Evolutionary conservation across 2,888 invertebrate genomes (phyloP), one percentile per base, ranked within the genome.

Genomic region (Ceraclea dissimilis): DNA sequence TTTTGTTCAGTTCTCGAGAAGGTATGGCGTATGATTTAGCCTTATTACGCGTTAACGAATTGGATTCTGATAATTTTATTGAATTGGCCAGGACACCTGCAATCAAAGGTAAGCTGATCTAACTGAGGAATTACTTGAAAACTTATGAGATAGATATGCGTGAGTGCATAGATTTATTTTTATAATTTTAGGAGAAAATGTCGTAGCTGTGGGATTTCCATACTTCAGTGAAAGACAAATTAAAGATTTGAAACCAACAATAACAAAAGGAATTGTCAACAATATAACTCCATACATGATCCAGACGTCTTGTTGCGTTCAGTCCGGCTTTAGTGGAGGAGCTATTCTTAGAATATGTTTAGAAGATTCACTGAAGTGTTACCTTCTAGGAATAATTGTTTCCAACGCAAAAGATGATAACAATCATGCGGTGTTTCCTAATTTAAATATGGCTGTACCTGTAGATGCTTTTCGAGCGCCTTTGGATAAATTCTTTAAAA

Each of bases 301-400:
- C 54, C 82, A 81, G 66, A 83, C 83, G 1, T 82, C 82, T 1
- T 83, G 83, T 65, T 81, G 80, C 66, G 77, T 82, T 10, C 81
- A 83, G 66, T 79, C 80, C 0, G 83, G 84, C 1, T 76, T 79
- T 62, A 84, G 84, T 60, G 84, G 84, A 2, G 84, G 83, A 0
- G 80, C 82, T 2, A 77, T 84, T 63, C 71, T 79, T 63, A 72
- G 79, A 17, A 65, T 75, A 51, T 65, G 63, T 43, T 72, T 69
- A 57, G 68, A 65, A 2, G 62, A 21, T 69, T 16, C 21, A 20
- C 21, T 26, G 20, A 10, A n/a, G 18, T 56, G 56, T 2, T 72
- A 77, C 62, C 74, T 83, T 58, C 55, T 82, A 2, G 84, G 79
- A 2, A 69, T 84, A 39, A 75, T 83, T 46, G 82, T 81, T 2